Conservation (phyloP, 2,888 invertebrate species). For the Drosophila mayaguana region DNA sequence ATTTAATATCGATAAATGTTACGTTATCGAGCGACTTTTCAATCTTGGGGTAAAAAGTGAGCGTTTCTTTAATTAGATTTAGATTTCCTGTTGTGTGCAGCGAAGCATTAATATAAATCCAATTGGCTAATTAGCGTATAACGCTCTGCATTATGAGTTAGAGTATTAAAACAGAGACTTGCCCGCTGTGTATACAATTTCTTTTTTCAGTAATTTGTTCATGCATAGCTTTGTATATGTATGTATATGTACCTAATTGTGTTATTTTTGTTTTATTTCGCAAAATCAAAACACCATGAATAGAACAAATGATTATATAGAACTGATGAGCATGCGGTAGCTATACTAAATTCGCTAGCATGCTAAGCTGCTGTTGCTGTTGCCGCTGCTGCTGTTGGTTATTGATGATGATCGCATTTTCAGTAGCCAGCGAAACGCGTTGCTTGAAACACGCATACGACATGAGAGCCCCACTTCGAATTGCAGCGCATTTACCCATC, state of each 20-base stretch:
- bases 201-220: slow-evolving; percentile 29
- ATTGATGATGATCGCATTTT: slow-evolving; percentile 59
- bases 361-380: slow-evolving; percentile 28
- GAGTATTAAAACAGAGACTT: slow-evolving; percentile 25
- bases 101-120: too few species aligned
- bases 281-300: slow-evolving; percentile 73
- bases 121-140: too few species aligned
- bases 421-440: slow-evolving; percentile 68
- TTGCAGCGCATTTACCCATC: slow-evolving; percentile 8
- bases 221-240: slow-evolving; percentile 1
- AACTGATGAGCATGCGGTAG: slow-evolving; percentile 51
- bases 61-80: neutral
- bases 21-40: neutral
- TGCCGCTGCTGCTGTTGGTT: slow-evolving; percentile 18
- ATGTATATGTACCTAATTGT: slow-evolving; percentile 5
- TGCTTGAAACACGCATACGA: slow-evolving; percentile 61
- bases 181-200: neutral
- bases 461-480: slow-evolving; percentile 32
- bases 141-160: neutral
- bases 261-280: slow-evolving; percentile 40
- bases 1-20: neutral
- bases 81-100: too few species aligned
- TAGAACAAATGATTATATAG: slow-evolving; percentile 69
- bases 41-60: neutral
- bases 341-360: slow-evolving; percentile 30